Percentiles rank a stretch among this genome's conserved stretches.
These are phyloP conservation scores for Electrona antarctica DNA, from an alignment of 2,113 vertebrate species.

Conservation along the genomic window DNA sequence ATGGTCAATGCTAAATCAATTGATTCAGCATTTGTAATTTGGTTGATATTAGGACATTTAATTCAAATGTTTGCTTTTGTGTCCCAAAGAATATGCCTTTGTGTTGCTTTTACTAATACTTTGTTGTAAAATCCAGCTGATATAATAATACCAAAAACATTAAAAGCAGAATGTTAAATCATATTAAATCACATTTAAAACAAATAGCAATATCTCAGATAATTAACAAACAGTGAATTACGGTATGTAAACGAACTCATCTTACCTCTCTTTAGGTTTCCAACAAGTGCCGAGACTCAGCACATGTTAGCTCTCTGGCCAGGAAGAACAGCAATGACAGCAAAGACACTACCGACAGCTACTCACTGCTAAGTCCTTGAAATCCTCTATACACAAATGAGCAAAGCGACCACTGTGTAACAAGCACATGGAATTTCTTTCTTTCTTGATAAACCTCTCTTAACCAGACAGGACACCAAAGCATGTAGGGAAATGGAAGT, in stretches of 20 bases:
- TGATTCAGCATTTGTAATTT: no score
- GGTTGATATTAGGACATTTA: no score
- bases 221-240: not conserved
- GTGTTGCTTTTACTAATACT: no score
- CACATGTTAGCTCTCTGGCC: conserved; percentile 45
- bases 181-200: no score
- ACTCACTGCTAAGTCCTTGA: conserved; percentile 67
- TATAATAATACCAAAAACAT: no score
- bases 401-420: conserved; percentile 52
- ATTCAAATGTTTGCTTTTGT: no score
- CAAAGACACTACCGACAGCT: conserved; percentile 39
- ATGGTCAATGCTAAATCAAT: no score
- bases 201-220: not conserved
- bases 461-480: conserved; percentile 58
- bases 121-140: no score
- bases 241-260: not conserved
- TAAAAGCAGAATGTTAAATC: no score
- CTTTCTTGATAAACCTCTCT: conserved; percentile 60
- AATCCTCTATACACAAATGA: conserved; percentile 69
- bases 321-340: conserved; percentile 57
- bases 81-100: no score
- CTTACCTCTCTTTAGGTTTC: conserved; percentile 52
- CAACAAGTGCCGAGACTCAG: conserved; percentile 4
- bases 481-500: conserved; percentile 77
- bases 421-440: conserved; percentile 64